These are phyloP conservation scores for Caenorhabditis uteleia DNA, from an alignment of 2,888 invertebrate genomes.

Conservation along the genomic window DNA sequence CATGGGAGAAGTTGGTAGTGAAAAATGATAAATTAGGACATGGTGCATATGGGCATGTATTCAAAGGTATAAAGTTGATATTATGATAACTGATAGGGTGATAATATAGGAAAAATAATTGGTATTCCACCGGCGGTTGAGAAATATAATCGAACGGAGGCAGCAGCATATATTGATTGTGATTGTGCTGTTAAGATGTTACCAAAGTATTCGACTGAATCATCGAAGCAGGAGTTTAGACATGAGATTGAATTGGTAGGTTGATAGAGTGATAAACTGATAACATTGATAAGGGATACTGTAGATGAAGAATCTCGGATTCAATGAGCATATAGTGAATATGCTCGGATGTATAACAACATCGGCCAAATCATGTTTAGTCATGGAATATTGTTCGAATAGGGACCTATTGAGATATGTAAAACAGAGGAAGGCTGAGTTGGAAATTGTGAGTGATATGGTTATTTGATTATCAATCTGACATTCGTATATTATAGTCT, in stretches of 20 bases:
- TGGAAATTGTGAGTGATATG: conserved; percentile 42
- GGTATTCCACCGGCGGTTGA: conserved; percentile 61
- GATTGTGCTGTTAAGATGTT: conserved; percentile 59
- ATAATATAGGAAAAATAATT: conserved; percentile 60
- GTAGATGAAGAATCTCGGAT: conserved; percentile 63
- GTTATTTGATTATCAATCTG: not conserved
- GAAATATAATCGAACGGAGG: conserved; percentile 50
- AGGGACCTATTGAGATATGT: conserved; percentile 59
- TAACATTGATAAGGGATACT: not conserved
- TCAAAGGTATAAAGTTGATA: too few species aligned
- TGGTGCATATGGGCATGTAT: conserved; percentile 64
- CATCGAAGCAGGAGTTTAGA: conserved; percentile 53
- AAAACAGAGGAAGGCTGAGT: conserved; percentile 43
- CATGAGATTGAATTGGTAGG: conserved; percentile 59
- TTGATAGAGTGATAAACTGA: not conserved
- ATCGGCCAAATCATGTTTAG: conserved; percentile 46
- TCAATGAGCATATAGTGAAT: conserved; percentile 63
- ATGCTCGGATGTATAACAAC: conserved; percentile 66
- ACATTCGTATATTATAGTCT: conserved; percentile 52
- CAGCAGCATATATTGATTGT: conserved; percentile 35
- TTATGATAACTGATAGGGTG: conserved; percentile 12
- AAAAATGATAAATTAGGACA: conserved; percentile 62
- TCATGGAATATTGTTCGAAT: conserved; percentile 62
- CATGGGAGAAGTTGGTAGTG: conserved; percentile 59
- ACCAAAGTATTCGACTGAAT: conserved; percentile 59